Evolutionary conservation across 2,888 invertebrate genomes (phyloP).

Genomic region (Pelosia muscerda): DNA sequence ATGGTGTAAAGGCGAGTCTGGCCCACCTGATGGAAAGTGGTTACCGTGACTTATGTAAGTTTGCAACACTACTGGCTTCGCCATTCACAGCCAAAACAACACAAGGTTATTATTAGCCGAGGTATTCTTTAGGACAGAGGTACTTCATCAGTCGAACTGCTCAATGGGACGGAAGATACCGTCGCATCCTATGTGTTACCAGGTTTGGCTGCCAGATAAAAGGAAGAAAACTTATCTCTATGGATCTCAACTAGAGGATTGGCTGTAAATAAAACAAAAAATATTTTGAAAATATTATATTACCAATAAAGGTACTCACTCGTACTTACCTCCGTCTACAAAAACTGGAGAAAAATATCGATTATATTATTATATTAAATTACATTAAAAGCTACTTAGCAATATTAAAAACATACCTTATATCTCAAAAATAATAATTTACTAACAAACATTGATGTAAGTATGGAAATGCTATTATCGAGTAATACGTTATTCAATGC

Average conservation of each 20-base stretch:
- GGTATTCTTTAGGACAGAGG: too few species aligned
- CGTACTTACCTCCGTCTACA: constrained; percentile 74
- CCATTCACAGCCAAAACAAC: too few species aligned
- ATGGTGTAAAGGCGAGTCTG: too few species aligned
- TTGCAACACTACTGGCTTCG: too few species aligned
- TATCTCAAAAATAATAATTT: constrained; percentile 86
- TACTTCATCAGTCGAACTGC: too few species aligned
- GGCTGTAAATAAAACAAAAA: constrained; percentile 58
- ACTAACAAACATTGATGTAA: constrained; percentile 80
- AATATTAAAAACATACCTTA: constrained; percentile 85
- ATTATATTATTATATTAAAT: constrained; percentile 82
- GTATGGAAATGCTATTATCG: constrained; percentile 42
- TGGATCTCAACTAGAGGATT: constrained; percentile 24
- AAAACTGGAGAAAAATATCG: constrained; percentile 74
- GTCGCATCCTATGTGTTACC: neutral
- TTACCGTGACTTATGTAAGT: too few species aligned
- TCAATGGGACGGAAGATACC: too few species aligned
- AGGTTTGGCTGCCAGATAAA: neutral
- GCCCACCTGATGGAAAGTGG: too few species aligned
- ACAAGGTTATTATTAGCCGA: too few species aligned
- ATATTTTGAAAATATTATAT: constrained; percentile 73
- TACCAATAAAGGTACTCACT: constrained; percentile 78
- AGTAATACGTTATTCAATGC: constrained; percentile 5
- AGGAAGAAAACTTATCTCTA: neutral
- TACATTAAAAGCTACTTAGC: constrained; percentile 83